Percentiles rank a stretch among this genome's conserved stretches.
Evolutionary conservation across 2,888 invertebrate species (phyloP).

Genomic region (Drosophila picticornis): DNA sequence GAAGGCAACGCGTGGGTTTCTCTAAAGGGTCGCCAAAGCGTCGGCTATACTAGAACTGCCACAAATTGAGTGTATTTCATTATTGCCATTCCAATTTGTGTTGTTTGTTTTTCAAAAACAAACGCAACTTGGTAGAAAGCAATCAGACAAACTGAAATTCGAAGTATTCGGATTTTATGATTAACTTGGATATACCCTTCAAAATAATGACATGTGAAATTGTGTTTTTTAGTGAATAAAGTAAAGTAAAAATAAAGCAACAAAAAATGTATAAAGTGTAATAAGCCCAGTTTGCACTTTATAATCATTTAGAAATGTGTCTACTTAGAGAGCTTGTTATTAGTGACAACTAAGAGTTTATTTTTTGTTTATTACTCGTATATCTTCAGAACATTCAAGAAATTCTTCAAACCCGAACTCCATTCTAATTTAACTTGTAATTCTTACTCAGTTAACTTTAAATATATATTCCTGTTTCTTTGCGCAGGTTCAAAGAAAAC

Average conservation of each 20-base stretch:
- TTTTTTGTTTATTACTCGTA: neutral
- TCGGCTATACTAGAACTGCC: slow-evolving; percentile 35
- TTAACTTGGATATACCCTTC: slow-evolving; percentile 17
- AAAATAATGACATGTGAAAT: neutral
- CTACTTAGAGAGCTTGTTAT: neutral
- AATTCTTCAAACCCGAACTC: neutral
- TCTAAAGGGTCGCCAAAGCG: slow-evolving; percentile 48
- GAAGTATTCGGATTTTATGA: neutral
- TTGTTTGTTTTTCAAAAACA: slow-evolving; percentile 43
- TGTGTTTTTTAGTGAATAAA: too few species aligned
- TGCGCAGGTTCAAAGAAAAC: neutral
- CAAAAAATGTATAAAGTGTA: neutral
- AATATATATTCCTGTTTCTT: neutral
- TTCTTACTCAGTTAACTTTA: neutral
- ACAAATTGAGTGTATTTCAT: slow-evolving; percentile 62
- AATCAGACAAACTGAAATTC: slow-evolving; percentile 3
- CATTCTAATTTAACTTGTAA: neutral
- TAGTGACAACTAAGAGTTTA: neutral
- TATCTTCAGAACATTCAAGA: neutral
- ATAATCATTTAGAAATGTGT: neutral
- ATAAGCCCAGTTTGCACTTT: neutral
- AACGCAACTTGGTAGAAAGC: slow-evolving; percentile 23
- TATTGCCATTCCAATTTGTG: slow-evolving; percentile 39
- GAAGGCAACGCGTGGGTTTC: slow-evolving; percentile 60
- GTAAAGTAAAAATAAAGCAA: neutral